Percentiles rank a stretch among this genome's conserved stretches.
phyloP scores from a whole-genome alignment of 2,797 vertebrate genomes.

The Siniperca scherzeri region DNA sequence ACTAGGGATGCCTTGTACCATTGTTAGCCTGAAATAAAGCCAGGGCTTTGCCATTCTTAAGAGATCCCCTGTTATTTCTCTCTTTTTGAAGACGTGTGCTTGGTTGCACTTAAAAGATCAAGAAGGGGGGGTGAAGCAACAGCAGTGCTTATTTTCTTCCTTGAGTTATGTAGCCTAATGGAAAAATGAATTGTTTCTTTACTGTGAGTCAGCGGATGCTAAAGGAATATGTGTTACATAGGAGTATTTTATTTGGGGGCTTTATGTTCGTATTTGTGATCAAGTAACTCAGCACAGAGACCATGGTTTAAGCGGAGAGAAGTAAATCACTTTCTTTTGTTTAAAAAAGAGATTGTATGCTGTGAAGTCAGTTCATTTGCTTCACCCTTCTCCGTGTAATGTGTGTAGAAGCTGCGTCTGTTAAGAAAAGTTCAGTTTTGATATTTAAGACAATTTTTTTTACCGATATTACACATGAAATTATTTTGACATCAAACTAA shows the following conservation, averaged over 20 bases:
- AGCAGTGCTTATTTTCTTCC: slow-evolving; percentile 80
- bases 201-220: slow-evolving; percentile 83
- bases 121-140: slow-evolving; percentile 65
- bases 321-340: slow-evolving; percentile 82
- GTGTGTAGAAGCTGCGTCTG: slow-evolving; percentile 65
- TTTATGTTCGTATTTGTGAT: slow-evolving; percentile 77
- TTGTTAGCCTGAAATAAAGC: slow-evolving; percentile 62
- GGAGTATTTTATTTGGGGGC: slow-evolving; percentile 67
- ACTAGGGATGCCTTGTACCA: slow-evolving; percentile 71
- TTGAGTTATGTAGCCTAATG: slow-evolving; percentile 82
- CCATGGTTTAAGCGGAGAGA: slow-evolving; percentile 65
- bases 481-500: slow-evolving; percentile 64
- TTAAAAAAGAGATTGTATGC: slow-evolving; percentile 83
- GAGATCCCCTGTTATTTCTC: slow-evolving; percentile 67
- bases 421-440: slow-evolving; percentile 64
- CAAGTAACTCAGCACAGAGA: slow-evolving; percentile 80
- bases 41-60: slow-evolving; percentile 66
- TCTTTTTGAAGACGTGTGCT: slow-evolving; percentile 77
- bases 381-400: slow-evolving; percentile 70
- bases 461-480: slow-evolving; percentile 58
- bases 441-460: slow-evolving; percentile 73
- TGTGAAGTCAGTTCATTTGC: slow-evolving; percentile 77
- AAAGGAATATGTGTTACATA: slow-evolving; percentile 85
- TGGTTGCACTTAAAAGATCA: slow-evolving; percentile 77
- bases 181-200: slow-evolving; percentile 71